These are phyloP conservation scores for Morone saxatilis DNA, from an alignment of 2,113 vertebrate species.

Conservation along the genomic window DNA sequence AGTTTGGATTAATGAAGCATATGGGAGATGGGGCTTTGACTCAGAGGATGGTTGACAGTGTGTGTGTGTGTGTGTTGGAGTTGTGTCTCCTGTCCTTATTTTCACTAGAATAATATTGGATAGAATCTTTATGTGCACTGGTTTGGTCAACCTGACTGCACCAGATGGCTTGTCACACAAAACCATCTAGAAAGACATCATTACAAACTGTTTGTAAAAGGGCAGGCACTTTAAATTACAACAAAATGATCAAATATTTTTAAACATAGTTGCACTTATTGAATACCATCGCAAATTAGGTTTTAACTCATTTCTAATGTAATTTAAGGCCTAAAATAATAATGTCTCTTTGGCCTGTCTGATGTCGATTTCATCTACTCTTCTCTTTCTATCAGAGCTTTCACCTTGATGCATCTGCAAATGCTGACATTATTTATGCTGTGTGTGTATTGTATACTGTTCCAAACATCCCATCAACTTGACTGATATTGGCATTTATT, in stretches of 20 bases:
- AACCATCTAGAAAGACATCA: too few relatives aligned
- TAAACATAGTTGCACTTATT: background rate
- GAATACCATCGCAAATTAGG: background rate
- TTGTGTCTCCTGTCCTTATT: constrained; percentile 26
- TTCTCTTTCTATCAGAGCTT: constrained; percentile 4
- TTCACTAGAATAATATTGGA: constrained; percentile 18
- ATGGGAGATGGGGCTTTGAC: constrained; percentile 68
- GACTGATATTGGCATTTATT: constrained; percentile 53
- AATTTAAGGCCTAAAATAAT: background rate
- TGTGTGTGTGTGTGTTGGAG: constrained; percentile 1
- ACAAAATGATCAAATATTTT: background rate
- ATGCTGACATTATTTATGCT: constrained; percentile 30
- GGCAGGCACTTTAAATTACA: too few relatives aligned
- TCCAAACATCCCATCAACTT: constrained; percentile 59
- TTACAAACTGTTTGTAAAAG: too few relatives aligned
- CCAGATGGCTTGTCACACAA: too few relatives aligned
- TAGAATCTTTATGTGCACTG: background rate
- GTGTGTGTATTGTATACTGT: constrained; percentile 31
- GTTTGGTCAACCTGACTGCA: background rate
- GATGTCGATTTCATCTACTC: background rate
- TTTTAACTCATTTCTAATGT: background rate
- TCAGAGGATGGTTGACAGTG: constrained; percentile 56
- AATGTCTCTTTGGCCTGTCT: background rate
- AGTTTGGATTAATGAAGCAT: constrained; percentile 82
- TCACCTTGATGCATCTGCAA: constrained; percentile 34